Evolutionary conservation across 2,888 invertebrate species (phyloP), one percentile per base, ranked within the genome.

Genomic region (Coenonympha glycerion): DNA sequence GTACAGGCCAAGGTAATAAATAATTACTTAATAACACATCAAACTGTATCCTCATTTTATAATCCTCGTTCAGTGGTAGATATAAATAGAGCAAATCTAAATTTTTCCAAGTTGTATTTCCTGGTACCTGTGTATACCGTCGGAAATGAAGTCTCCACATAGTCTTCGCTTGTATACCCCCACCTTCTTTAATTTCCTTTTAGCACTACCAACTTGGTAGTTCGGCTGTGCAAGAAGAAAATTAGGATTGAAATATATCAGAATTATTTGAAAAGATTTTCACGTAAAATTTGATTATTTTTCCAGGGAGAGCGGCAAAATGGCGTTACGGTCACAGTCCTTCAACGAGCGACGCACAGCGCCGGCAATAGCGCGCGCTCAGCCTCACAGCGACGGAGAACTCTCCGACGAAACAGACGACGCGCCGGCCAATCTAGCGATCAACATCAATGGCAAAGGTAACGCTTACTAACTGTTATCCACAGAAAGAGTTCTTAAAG

Each of bases 321-420:
- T 86, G 82, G 87, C 88, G 69, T 69, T 87, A 3, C 76, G 88
- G 1, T 87, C 88, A 52, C 87, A 87, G 63, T 87, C 87, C 52
- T 87, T 88, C 69, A 87, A 87, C 68, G 88, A 87, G 69, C 72
- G 81, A 8, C 80, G 86, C 21, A 61, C 61, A 59, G 79, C 66
- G 47, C 65, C 78, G 26, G 68, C 77, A 2, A 64, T 77, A 30
- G 70, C 80, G 68, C 82, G 82, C 26, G 74, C 79, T 60, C 87
- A 85, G 69, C 85, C 87, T 13, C 87, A 86, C 70, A 87, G 87
- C 63, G 88, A 87, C 52, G 87, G 87, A 1, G 88, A 88, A 49
- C 69, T 86, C 0, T 81, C 85, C 1, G 85, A 87, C 52, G 83
- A 79, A 28, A 66, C 66, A 0, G 84, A 84, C 4, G 83, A 84